Percentiles rank a stretch among this genome's conserved stretches.
phyloP scores from a whole-genome alignment of 2,797 vertebrate species.

The Apogon hyalosoma region DNA sequence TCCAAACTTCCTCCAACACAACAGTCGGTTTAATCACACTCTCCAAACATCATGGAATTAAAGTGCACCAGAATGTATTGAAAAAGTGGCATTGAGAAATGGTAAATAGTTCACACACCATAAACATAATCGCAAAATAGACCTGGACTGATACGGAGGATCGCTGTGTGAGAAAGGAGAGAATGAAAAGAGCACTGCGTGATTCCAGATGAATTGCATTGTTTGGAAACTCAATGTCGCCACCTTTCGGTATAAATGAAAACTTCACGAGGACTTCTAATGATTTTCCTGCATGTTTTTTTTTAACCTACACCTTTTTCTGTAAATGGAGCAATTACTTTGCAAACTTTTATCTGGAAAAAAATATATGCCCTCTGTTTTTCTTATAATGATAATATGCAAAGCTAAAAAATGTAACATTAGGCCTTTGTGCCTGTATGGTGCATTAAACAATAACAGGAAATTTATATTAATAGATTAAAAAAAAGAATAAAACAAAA shows the following conservation, averaged over 20 bases:
- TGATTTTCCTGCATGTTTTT: not conserved
- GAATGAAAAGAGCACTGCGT: slow-evolving; percentile 12
- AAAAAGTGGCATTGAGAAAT: not conserved
- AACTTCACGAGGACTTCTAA: slow-evolving; percentile 57
- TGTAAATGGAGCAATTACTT: too few species aligned
- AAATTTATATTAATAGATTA: not conserved
- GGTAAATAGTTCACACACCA: not conserved
- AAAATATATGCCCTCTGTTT: too few species aligned
- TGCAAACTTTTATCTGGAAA: too few species aligned
- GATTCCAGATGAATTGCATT: slow-evolving; percentile 22
- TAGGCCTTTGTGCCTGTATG: too few species aligned
- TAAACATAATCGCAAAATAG: slow-evolving; percentile 5
- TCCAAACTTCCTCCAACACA: not conserved
- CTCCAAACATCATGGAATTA: not conserved
- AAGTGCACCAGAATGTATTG: not conserved
- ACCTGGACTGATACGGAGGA: slow-evolving; percentile 6
- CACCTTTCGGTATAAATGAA: slow-evolving; percentile 89
- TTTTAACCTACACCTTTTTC: not conserved
- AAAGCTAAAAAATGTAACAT: too few species aligned
- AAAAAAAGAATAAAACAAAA: not conserved
- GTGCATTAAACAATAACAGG: too few species aligned
- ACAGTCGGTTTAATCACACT: not conserved
- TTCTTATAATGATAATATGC: too few species aligned
- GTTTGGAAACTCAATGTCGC: slow-evolving; percentile 92
- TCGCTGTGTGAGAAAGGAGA: slow-evolving; percentile 12